phyloP scores from a whole-genome alignment of 2,797 vertebrate species.

The Enteromius treurensis region DNA sequence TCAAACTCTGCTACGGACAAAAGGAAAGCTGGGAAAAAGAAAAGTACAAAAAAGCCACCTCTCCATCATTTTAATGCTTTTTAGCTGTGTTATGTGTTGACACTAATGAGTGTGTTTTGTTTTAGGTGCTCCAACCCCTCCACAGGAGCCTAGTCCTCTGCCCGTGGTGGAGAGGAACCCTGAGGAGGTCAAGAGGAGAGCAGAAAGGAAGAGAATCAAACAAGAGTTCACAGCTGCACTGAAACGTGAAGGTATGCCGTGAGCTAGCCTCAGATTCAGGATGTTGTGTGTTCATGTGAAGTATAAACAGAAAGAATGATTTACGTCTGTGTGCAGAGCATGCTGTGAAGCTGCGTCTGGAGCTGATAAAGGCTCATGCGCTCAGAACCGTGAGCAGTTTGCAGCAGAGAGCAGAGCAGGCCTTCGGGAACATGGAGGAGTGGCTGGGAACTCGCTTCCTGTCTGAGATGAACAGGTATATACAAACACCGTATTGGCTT shows the following conservation, averaged over 20 bases:
- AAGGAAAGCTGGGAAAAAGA: constrained; percentile 72
- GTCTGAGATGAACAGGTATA: constrained; percentile 84
- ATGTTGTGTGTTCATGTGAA: constrained; percentile 29
- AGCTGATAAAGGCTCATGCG: constrained; percentile 82
- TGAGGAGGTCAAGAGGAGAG: constrained; percentile 64
- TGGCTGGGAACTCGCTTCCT: constrained; percentile 80
- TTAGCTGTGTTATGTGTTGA: background rate
- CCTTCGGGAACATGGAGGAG: constrained; percentile 80
- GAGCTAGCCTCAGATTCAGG: background rate
- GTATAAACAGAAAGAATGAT: constrained; percentile 20
- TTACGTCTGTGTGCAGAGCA: constrained; percentile 70
- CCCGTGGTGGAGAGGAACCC: constrained; percentile 66
- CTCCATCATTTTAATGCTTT: background rate
- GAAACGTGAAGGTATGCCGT: constrained; percentile 80
- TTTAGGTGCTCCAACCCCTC: constrained; percentile 61
- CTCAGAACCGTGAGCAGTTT: constrained; percentile 75
- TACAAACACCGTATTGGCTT: background rate
- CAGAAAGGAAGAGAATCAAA: constrained; percentile 75
- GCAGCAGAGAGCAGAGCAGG: constrained; percentile 72
- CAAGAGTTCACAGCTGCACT: constrained; percentile 81
- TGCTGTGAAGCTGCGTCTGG: constrained; percentile 77
- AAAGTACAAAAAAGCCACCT: constrained; percentile 67
- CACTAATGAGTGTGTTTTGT: background rate
- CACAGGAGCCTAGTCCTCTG: constrained; percentile 47
- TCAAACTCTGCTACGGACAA: constrained; percentile 64